Percentiles rank a stretch among this genome's conserved stretches.
phyloP scores from a whole-genome alignment of 2,888 invertebrate genomes.

The Habrosyne pyritoides region DNA sequence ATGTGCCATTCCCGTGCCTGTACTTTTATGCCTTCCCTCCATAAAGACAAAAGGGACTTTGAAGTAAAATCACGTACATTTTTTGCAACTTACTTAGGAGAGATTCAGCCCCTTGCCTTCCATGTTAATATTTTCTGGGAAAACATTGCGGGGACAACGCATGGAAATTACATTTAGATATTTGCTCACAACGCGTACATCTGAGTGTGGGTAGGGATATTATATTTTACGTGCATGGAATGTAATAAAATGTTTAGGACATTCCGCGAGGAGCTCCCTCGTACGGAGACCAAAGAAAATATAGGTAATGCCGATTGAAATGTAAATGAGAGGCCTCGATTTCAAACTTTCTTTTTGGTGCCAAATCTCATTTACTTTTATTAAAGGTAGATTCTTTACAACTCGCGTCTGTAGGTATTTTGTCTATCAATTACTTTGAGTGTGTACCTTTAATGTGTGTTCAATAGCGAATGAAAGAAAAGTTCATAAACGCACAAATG shows the following conservation, averaged over 20 bases:
- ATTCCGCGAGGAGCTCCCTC: slow-evolving; percentile 41
- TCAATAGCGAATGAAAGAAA: too few species aligned
- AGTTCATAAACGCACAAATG: too few species aligned
- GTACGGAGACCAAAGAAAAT: slow-evolving; percentile 42
- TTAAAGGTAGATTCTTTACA: slow-evolving; percentile 46
- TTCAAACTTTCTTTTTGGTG: slow-evolving; percentile 53
- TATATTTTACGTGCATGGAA: slow-evolving; percentile 83
- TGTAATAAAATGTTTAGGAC: slow-evolving; percentile 81
- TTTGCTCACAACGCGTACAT: slow-evolving; percentile 79
- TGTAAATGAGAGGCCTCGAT: slow-evolving; percentile 72
- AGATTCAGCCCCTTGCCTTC: slow-evolving; percentile 82
- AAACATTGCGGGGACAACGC: slow-evolving; percentile 83
- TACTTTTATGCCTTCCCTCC: slow-evolving; percentile 81
- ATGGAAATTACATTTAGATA: slow-evolving; percentile 84
- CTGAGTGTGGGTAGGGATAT: slow-evolving; percentile 79
- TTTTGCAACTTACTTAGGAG: slow-evolving; percentile 84
- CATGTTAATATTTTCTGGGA: slow-evolving; percentile 83
- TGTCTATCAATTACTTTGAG: slow-evolving; percentile 33
- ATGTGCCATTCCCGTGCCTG: slow-evolving; percentile 79
- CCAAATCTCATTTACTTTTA: slow-evolving; percentile 57
- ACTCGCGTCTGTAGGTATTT: slow-evolving; percentile 31
- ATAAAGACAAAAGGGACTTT: slow-evolving; percentile 84
- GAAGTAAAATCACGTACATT: slow-evolving; percentile 84
- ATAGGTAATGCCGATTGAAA: slow-evolving; percentile 76
- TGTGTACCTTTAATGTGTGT: background rate